Evolutionary conservation across 2,888 invertebrate species (phyloP), one percentile per base, ranked within the genome.

Genomic region (Meliscaeva auricollis): DNA sequence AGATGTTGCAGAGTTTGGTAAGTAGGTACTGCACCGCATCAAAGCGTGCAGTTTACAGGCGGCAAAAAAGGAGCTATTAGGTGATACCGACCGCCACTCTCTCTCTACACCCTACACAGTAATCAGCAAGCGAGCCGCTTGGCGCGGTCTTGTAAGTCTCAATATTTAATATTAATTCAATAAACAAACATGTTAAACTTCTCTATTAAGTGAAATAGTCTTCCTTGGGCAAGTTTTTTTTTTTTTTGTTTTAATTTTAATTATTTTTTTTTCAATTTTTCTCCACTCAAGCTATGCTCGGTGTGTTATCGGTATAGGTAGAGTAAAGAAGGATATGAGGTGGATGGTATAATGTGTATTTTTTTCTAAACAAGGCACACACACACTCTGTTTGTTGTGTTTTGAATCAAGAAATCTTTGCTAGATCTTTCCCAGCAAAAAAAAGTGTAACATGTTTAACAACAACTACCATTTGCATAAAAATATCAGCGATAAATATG

Each of bases 131-230:
- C 69, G 56, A 60, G 26, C 58, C 66, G 13, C n/a, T n/a, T 13
- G 9, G n/a, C 26, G 15, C 15, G 54, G 35, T 6, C 3, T n/a
- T 56, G 11, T 50, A 38, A 48, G 73, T 38, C 48, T 62, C 50
- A 32, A 75, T 79, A 84, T 79, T 75, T 70, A 84, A 84, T 84
- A 84, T 84, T 84, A 84, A 79, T 79, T 84, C 79, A 84, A 79
- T 79, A 84, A 84, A 75, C 75, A 84, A 75, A 75, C 84, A 70
- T 84, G 84, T 84, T 75, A 54, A 79, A 75, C 84, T 75, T 79
- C 84, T 75, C 84, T 75, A 84, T 84, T 84, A 83, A 83, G 74
- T 44, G 64, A 56, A 81, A 68, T n/a, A 11, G 58, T 77, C 73
- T 41, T 81, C 81, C 62, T 32, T 68, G 52, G 74, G 50, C 60